Percentiles rank a stretch among this genome's conserved stretches.
These are phyloP conservation scores for Drosophila truncata DNA, from an alignment of 1,140 invertebrate genomes.

Conservation along the genomic window DNA sequence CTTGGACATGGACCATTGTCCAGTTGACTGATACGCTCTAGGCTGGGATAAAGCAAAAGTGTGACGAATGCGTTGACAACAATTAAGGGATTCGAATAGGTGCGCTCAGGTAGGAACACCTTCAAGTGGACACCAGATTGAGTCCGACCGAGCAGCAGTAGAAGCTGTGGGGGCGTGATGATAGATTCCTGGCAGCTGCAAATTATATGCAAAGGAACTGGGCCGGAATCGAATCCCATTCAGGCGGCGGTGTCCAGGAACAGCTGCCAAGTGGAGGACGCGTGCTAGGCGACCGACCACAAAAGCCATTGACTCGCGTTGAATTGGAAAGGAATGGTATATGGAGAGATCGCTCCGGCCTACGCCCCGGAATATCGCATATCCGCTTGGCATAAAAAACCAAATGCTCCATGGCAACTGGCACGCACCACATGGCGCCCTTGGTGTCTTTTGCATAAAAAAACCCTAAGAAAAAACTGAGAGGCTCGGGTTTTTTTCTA, in stretches of 20 bases:
- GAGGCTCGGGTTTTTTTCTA: constrained; percentile 72
- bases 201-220: constrained; percentile 65
- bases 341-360: constrained; percentile 63
- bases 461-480: constrained; percentile 60
- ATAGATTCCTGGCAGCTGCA: constrained; percentile 65
- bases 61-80: constrained; percentile 81
- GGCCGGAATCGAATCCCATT: constrained; percentile 33
- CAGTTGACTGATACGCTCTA: constrained; percentile 46
- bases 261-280: constrained; percentile 61
- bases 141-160: constrained; percentile 3
- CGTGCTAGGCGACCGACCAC: constrained; percentile 77
- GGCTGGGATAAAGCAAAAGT: constrained; percentile 62
- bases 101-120: constrained; percentile 56
- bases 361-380: constrained; percentile 77
- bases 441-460: constrained; percentile 74
- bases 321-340: constrained; percentile 38
- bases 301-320: constrained; percentile 75
- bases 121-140: constrained; percentile 77
- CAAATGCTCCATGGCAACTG: constrained; percentile 55
- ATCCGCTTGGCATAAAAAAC: constrained; percentile 80
- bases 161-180: constrained; percentile 21
- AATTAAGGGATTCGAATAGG: constrained; percentile 62
- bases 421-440: constrained; percentile 80
- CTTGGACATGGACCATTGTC: constrained; percentile 47
- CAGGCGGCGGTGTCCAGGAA: constrained; percentile 54